Percentiles rank a stretch among this genome's conserved stretches.
Evolutionary conservation across 2,797 vertebrate genomes (phyloP).

Genomic region (Trachurus trachurus): DNA sequence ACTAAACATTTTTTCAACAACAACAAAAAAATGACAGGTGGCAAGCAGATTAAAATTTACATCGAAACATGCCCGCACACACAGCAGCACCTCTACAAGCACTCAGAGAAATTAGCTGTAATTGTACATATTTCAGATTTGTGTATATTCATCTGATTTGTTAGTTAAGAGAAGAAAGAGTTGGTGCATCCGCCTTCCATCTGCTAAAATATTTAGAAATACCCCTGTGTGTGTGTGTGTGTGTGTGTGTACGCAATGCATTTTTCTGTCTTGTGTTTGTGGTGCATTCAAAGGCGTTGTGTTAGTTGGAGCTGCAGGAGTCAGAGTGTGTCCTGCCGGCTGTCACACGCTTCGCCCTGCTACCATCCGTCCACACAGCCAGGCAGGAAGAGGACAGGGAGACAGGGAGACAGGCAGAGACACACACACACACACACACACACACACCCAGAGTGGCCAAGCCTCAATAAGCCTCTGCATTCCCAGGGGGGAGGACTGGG

Average conservation of each 20-base stretch:
- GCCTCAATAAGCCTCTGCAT: constrained; percentile 78
- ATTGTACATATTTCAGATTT: constrained; percentile 54
- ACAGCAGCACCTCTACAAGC: constrained; percentile 5
- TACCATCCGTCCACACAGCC: constrained; percentile 60
- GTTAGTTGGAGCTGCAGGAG: constrained; percentile 31
- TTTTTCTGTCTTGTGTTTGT: neutral
- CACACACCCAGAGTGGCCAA: constrained; percentile 65
- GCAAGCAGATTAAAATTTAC: constrained; percentile 50
- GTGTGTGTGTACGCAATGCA: neutral
- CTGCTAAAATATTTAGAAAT: constrained; percentile 16
- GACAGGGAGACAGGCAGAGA: constrained; percentile 21
- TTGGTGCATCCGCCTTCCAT: constrained; percentile 28
- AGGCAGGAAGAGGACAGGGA: constrained; percentile 67
- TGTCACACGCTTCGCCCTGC: constrained; percentile 47
- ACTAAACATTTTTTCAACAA: neutral
- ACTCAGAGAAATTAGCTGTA: constrained; percentile 39
- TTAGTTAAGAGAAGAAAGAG: constrained; percentile 39
- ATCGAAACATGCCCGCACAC: constrained; percentile 15
- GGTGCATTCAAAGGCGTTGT: constrained; percentile 27
- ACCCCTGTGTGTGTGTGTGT: neutral
- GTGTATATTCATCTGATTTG: constrained; percentile 62
- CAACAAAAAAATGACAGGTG: constrained; percentile 53
- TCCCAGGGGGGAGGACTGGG: constrained; percentile 66
- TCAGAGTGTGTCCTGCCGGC: constrained; percentile 33
- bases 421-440: neutral